Evolutionary conservation across 2,113 vertebrate genomes (phyloP), one percentile per base, ranked within the genome.

Genomic region (Athene noctua): DNA sequence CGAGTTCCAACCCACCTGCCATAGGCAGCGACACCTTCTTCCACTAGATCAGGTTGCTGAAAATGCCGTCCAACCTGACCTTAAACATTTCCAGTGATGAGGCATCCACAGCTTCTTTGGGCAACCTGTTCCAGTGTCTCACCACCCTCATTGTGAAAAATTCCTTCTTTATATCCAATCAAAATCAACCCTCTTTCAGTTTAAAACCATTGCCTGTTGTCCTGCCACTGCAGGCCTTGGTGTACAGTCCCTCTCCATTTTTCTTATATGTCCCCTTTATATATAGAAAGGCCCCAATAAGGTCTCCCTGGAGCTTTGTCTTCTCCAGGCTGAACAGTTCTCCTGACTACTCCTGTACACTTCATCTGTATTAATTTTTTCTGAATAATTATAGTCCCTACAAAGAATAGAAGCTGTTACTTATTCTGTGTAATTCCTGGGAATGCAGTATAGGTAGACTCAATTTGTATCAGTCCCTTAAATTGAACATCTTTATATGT

Each of bases 1-100:
- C 1, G 36, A n/a, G 10, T 70, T 55, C 13, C 15, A 73, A 13
- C 0, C 2, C 5, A 2, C 3, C 10, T 21, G 36, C 19, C 2
- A 5, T 16, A 29, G 44, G 13, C 6, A 11, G 27, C 27, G 14
- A 27, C 9, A 27, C 6, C 11, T 66, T 46, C 8, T 46, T 55
- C 12, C 5, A 25, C 6, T 73, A 42, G 32, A 38, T 1, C 6
- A 49, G 0, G 2, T n/a, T 49, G 13, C 13, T 67, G 13, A 61
- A n/a, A 51, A 51, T 44, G 12, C 13, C 1, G 2, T 74, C 20
- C 23, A 88, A 1, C 22, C 9, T 90, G 34, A 1, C 30, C 25
- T 34, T 88, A 42, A 74, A 44, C 3, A 2, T 6, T 61, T 67
- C 11, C 25, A 51, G 13, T 4, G 12, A 46, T 16, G 34, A 3